Base-by-base conservation (phyloP, 2,888 invertebrate genomes). In the Drosophila lutescens region DNA sequence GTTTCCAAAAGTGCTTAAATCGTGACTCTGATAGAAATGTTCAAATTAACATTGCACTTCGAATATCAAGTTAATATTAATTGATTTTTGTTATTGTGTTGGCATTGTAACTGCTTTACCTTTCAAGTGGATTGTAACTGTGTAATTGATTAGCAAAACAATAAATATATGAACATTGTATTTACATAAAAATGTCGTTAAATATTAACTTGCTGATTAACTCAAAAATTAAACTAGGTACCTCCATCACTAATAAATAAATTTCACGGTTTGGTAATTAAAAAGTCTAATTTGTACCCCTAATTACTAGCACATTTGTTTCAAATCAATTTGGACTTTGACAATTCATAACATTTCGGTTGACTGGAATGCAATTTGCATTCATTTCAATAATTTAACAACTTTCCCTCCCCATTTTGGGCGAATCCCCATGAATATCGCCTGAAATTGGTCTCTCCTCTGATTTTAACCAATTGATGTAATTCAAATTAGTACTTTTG, bases 11-110 rank as follows among this genome's bases (percentile, higher is more conserved):
- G 47, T 12, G 49, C 47, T 41, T 68, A 61, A 63, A 55, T 53
- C 87, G 82, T 84, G 84, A 81, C 74, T 53, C 30, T 59, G 26
- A 36, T 84, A 36, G 26, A 74, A 86, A 84, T 81, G 78, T 50
- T 57, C 10, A 43, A 79, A 81, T 86, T 84, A 86, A 74, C 79
- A 79, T 72, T 79, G 74, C 67, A 41, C 43, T 53, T 46, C 67
- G 78, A 63, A 77, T 77, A 40, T 17, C 44, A 62, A 80, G 77
- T 69, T 44, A 54, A 68, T 65, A 44, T 47, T 57, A 47, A 49
- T 61, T 15, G 60, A 63, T 59, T 68, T 69, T 61, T 40, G 40
- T 20, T 56, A 54, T 72, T 63, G 32, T 23, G 26, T 13, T 65
- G 59, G 49, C 44, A 38, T 61, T 77, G 55, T 50, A 66, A 66